Percentiles rank a stretch among this genome's conserved stretches.
phyloP scores from a whole-genome alignment of 2,888 invertebrate species.

The Stenodema calcarata region DNA sequence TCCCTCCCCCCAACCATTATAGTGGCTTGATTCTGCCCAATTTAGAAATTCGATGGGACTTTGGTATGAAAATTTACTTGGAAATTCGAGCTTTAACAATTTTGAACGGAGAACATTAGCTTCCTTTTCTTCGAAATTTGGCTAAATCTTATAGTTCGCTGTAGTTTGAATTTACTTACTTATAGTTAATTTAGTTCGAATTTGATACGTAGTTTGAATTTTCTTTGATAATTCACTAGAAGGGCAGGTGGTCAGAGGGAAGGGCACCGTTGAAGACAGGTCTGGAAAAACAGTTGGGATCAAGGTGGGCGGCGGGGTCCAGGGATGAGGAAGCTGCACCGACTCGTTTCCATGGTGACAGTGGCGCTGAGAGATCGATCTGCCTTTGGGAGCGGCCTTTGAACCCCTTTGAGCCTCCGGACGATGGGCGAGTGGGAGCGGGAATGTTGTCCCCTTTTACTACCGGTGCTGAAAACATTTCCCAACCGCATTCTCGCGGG shows the following conservation, averaged over 20 bases:
- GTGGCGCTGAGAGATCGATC: constrained; percentile 41
- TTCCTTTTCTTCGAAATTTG: no score
- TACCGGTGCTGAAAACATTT: constrained; percentile 24
- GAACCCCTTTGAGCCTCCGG: constrained; percentile 10
- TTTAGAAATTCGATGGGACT: no score
- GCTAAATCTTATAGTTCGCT: no score
- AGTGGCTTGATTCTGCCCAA: no score
- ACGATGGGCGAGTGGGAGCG: neutral
- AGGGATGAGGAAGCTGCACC: constrained; percentile 30
- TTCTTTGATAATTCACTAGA: neutral
- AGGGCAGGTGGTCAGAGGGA: neutral
- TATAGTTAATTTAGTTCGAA: no score
- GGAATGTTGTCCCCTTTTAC: constrained; percentile 17
- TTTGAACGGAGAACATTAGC: no score
- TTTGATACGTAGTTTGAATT: no score
- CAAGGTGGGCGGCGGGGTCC: neutral
- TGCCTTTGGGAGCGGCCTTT: constrained; percentile 44
- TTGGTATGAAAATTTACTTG: no score
- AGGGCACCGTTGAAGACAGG: constrained; percentile 4
- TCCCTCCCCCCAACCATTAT: no score
- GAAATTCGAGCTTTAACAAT: no score
- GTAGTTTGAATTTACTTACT: no score
- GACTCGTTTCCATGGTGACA: constrained; percentile 41
- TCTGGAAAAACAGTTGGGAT: neutral
- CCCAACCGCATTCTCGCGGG: neutral